Evolutionary conservation across 37 sponge, comb jelly and placozoan species (phyloP).

Genomic region (Halisarca cf. caerulea): DNA sequence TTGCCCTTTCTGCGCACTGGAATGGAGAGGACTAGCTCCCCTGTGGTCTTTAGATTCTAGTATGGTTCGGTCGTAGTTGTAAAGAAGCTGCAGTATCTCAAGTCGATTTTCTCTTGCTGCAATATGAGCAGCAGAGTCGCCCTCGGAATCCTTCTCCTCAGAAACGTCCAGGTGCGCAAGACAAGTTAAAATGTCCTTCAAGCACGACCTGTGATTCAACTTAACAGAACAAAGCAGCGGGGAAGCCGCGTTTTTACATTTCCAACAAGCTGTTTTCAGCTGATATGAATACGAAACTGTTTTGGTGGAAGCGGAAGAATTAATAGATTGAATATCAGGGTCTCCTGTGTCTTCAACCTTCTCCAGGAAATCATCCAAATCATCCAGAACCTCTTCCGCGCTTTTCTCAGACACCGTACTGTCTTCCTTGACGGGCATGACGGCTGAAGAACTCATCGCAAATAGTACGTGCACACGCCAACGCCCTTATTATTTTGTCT

Average conservation of each 20-base stretch:
- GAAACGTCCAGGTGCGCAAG: constrained; percentile 9
- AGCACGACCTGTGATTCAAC: constrained; percentile 52
- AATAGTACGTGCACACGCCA: too few relatives aligned
- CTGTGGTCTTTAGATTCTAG: constrained; percentile 45
- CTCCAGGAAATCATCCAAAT: constrained; percentile 43
- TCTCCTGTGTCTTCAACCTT: background rate
- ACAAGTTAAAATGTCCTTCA: constrained; percentile 39
- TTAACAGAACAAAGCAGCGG: constrained; percentile 42
- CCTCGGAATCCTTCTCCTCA: constrained; percentile 33
- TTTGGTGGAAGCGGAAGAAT: background rate
- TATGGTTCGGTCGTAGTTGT: constrained; percentile 27
- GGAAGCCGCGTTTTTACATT: constrained; percentile 32
- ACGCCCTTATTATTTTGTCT: background rate
- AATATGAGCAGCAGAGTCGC: constrained; percentile 71
- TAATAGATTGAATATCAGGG: constrained; percentile 17
- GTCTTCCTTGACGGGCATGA: background rate
- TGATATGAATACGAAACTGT: background rate
- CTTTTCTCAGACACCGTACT: constrained; percentile 10
- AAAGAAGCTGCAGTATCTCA: constrained; percentile 43
- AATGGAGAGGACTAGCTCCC: constrained; percentile 84
- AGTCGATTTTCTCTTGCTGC: constrained; percentile 60
- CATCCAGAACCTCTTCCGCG: constrained; percentile 40
- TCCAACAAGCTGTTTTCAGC: constrained; percentile 34
- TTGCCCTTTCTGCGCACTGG: constrained; percentile 74
- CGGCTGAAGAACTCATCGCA: too few relatives aligned